phyloP scores from a whole-genome alignment of 2,797 vertebrate genomes.

The Phrynocephalus vlangalii region DNA sequence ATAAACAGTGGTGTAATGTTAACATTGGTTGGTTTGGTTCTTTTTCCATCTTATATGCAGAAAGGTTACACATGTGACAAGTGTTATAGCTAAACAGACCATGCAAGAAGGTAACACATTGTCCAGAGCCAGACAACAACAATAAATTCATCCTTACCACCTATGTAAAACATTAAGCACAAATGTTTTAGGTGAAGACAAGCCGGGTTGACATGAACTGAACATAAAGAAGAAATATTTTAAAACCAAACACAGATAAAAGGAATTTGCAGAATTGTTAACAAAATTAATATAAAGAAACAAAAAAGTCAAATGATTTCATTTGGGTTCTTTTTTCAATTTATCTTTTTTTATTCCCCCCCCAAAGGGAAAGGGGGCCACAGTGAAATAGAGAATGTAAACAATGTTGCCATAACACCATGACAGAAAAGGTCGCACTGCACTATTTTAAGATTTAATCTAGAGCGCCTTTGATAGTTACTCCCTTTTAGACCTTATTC shows the following conservation, averaged over 20 bases:
- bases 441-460: constrained; percentile 41
- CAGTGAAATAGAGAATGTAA: constrained; percentile 45
- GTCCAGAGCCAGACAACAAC: constrained; percentile 76
- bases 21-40: constrained; percentile 71
- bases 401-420: constrained; percentile 80
- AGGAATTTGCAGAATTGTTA: constrained; percentile 42
- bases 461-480: constrained; percentile 24
- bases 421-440: constrained; percentile 85
- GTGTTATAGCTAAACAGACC: constrained; percentile 69
- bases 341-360: constrained; percentile 49
- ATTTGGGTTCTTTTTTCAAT: constrained; percentile 29
- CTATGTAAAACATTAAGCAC: constrained; percentile 91
- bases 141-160: constrained; percentile 83
- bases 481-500: background rate
- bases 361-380: background rate
- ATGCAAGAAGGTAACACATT: constrained; percentile 75
- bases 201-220: constrained; percentile 88
- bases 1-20: constrained; percentile 83
- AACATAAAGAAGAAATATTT: constrained; percentile 79
- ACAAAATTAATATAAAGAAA: constrained; percentile 39
- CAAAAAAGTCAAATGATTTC: constrained; percentile 22
- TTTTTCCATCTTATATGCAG: constrained; percentile 71
- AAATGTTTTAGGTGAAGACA: constrained; percentile 90
- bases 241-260: constrained; percentile 54
- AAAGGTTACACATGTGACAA: constrained; percentile 65